Percentiles rank a stretch among this genome's conserved stretches.
phyloP scores from a whole-genome alignment of 2,888 invertebrate genomes.

The Miltochrista miniata region DNA sequence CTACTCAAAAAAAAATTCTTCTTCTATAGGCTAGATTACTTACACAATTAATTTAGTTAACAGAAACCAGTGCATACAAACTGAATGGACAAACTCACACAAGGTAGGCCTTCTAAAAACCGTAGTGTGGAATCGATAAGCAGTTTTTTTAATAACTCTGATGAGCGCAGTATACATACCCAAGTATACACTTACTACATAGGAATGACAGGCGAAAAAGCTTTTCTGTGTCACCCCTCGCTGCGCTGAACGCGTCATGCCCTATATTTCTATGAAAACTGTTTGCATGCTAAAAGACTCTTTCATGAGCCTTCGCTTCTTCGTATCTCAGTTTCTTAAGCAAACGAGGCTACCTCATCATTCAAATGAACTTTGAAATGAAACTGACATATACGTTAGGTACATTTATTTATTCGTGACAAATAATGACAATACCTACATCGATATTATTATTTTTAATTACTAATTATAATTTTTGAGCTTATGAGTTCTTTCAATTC shows the following conservation, averaged over 20 bases:
- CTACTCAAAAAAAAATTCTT: too few species aligned
- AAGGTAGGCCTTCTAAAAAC: too few species aligned
- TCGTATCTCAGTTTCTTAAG: constrained; percentile 29
- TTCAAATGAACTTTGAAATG: constrained; percentile 30
- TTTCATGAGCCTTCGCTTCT: constrained; percentile 41
- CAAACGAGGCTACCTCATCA: constrained; percentile 20
- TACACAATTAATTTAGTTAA: too few species aligned
- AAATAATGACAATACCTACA: constrained; percentile 73
- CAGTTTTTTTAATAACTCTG: constrained; percentile 56
- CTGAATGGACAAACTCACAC: too few species aligned
- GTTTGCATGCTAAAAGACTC: constrained; percentile 53
- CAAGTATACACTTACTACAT: constrained; percentile 34
- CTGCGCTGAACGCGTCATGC: constrained; percentile 55
- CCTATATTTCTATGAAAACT: constrained; percentile 73
- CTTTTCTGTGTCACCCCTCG: constrained; percentile 71
- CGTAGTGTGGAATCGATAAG: neutral
- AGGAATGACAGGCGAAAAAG: constrained; percentile 59
- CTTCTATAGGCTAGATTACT: too few species aligned
- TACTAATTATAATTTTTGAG: constrained; percentile 71
- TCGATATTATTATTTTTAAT: constrained; percentile 63
- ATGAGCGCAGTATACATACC: constrained; percentile 42
- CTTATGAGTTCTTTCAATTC: constrained; percentile 79
- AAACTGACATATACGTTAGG: constrained; percentile 48
- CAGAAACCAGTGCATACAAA: too few species aligned
- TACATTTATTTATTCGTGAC: constrained; percentile 76